These are phyloP conservation scores for Crocidura indochinensis DNA, from an alignment of 2,797 vertebrate genomes.

Conservation along the genomic window DNA sequence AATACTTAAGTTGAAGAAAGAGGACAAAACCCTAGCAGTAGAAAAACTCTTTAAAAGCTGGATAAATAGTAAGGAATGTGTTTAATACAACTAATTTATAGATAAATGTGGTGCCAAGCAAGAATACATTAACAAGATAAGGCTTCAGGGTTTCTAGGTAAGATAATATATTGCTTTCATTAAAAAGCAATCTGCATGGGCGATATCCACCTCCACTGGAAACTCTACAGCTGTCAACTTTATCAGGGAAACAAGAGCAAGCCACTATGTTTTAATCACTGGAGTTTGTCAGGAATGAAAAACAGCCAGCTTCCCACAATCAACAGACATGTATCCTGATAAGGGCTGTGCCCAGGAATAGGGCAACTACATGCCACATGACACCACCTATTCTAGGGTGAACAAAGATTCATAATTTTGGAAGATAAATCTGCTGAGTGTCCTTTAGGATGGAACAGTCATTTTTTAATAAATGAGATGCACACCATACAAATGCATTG, in stretches of 20 bases:
- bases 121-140: slow-evolving; percentile 93
- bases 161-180: slow-evolving; percentile 95
- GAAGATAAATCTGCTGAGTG: slow-evolving; percentile 91
- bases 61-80: slow-evolving; percentile 90
- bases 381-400: slow-evolving; percentile 90
- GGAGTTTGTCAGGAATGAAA: slow-evolving; percentile 95
- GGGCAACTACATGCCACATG: slow-evolving; percentile 88
- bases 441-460: slow-evolving; percentile 84
- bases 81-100: slow-evolving; percentile 93
- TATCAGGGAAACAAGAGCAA: slow-evolving; percentile 93
- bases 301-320: slow-evolving; percentile 94
- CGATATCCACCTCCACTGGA: slow-evolving; percentile 93
- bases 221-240: slow-evolving; percentile 94
- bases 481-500: slow-evolving; percentile 74
- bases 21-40: slow-evolving; percentile 62
- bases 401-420: slow-evolving; percentile 91
- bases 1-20: slow-evolving; percentile 78
- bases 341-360: slow-evolving; percentile 91
- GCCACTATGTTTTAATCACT: slow-evolving; percentile 95
- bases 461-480: slow-evolving; percentile 86
- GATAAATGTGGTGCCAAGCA: slow-evolving; percentile 93
- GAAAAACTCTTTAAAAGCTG: slow-evolving; percentile 87
- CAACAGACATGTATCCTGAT: slow-evolving; percentile 95
- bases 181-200: slow-evolving; percentile 95
- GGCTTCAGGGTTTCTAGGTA: slow-evolving; percentile 92